phyloP scores from a whole-genome alignment of 2,113 vertebrate species.

The Callopanchax toddi region DNA sequence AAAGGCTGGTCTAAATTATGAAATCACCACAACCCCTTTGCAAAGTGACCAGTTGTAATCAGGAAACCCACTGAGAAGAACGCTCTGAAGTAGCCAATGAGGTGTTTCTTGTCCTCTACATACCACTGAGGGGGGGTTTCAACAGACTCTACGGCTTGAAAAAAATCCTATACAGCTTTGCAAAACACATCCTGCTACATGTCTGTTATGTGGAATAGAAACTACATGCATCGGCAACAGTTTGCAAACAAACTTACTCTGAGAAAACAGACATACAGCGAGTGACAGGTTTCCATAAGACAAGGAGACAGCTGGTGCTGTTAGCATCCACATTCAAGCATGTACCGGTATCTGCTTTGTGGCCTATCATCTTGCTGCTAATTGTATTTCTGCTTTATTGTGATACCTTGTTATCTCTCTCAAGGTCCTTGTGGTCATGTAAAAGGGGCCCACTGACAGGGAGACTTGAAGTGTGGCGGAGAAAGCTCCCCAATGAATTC shows the following conservation, averaged over 20 bases:
- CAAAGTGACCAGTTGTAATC: constrained; percentile 44
- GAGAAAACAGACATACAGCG: constrained; percentile 6
- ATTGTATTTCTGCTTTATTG: constrained; percentile 70
- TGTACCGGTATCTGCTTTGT: constrained; percentile 46
- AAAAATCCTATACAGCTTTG: constrained; percentile 22
- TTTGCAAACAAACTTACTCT: constrained; percentile 36
- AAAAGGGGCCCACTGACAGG: constrained; percentile 49
- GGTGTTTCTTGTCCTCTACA: constrained; percentile 10
- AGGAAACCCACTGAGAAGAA: constrained; percentile 32
- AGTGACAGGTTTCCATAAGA: constrained; percentile 10
- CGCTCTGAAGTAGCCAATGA: constrained; percentile 17
- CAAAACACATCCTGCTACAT: constrained; percentile 14
- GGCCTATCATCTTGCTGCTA: constrained; percentile 52
- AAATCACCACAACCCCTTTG: constrained; percentile 44
- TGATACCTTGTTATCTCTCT: constrained; percentile 65
- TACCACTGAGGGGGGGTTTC: too few relatives aligned
- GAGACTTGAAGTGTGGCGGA: constrained; percentile 35
- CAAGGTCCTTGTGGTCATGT: constrained; percentile 53
- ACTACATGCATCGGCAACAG: constrained; percentile 8
- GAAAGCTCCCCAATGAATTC: constrained; percentile 6
- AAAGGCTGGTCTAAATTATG: constrained; percentile 38
- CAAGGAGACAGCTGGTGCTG: constrained; percentile 22
- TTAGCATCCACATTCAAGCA: constrained; percentile 43
- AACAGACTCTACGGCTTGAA: not conserved
- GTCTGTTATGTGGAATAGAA: constrained; percentile 20